Evolutionary conservation across 2,797 vertebrate genomes (phyloP).

Genomic region (Chiloscyllium punctatum): DNA sequence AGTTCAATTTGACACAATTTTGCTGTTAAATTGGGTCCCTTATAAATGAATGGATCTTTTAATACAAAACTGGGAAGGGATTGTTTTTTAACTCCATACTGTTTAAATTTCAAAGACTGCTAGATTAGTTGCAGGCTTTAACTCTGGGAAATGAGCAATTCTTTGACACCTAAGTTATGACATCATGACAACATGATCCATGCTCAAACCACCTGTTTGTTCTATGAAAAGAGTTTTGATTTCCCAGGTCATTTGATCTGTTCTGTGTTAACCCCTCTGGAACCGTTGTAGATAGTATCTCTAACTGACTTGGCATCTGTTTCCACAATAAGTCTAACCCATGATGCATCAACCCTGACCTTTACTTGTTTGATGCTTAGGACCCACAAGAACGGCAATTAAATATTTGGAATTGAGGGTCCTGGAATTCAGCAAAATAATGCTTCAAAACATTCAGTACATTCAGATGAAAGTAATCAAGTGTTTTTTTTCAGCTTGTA

Average conservation of each 20-base stretch:
- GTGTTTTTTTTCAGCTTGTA: background rate
- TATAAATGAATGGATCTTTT: background rate
- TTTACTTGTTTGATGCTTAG: background rate
- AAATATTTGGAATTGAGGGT: background rate
- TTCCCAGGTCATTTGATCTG: constrained; percentile 37
- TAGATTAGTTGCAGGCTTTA: constrained; percentile 35
- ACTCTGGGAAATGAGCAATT: constrained; percentile 29
- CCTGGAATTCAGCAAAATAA: background rate
- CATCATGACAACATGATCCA: constrained; percentile 37
- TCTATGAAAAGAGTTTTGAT: constrained; percentile 36
- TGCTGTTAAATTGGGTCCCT: background rate
- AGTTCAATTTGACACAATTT: constrained; percentile 33
- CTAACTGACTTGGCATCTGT: constrained; percentile 32
- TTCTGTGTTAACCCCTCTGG: constrained; percentile 30
- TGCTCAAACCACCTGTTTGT: constrained; percentile 35
- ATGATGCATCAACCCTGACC: constrained; percentile 15
- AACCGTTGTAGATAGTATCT: constrained; percentile 36
- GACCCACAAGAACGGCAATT: background rate
- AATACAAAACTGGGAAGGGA: constrained; percentile 6
- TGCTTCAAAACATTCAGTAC: background rate
- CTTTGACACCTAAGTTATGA: constrained; percentile 37
- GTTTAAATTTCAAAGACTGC: constrained; percentile 34
- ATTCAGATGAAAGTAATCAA: background rate
- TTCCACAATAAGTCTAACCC: constrained; percentile 29
- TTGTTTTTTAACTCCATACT: background rate